Conservation (phyloP, 1,140 invertebrate species). For the Pseudoatta argentina region DNA sequence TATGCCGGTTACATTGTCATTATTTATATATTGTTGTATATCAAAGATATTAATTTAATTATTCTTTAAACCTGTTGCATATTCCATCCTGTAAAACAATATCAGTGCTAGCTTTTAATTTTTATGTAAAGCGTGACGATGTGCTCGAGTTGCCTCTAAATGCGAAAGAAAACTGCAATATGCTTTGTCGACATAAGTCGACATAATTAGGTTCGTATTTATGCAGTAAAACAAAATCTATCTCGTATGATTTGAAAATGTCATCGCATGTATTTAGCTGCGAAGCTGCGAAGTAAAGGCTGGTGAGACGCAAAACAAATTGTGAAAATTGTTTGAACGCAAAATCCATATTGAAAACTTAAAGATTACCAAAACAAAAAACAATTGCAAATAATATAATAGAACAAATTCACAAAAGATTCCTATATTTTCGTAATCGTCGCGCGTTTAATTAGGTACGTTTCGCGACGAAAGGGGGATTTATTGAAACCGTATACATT, state of each 20-base stretch:
- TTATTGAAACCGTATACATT: neutral
- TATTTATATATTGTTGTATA: conserved; percentile 12
- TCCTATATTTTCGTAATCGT: neutral
- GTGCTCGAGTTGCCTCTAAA: conserved; percentile 68
- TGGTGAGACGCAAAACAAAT: conserved; percentile 43
- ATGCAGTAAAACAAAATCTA: conserved; percentile 52
- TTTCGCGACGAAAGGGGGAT: conserved; percentile 3
- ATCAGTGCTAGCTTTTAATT: conserved; percentile 69
- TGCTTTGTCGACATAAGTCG: neutral
- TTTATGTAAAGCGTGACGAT: conserved; percentile 48
- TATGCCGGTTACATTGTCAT: conserved; percentile 34
- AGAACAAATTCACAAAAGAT: neutral
- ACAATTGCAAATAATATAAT: conserved; percentile 28
- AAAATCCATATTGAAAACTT: neutral
- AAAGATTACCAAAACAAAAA: neutral
- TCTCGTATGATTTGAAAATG: conserved; percentile 3
- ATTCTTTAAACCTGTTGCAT: conserved; percentile 74
- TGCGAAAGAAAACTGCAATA: conserved; percentile 67
- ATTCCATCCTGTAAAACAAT: conserved; percentile 76
- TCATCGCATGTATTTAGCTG: conserved; percentile 11
- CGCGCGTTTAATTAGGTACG: neutral
- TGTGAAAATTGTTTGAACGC: conserved; percentile 20
- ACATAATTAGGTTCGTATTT: conserved; percentile 30
- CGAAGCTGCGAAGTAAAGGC: conserved; percentile 46
- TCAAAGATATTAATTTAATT: conserved; percentile 63